These are phyloP conservation scores for Dicaeum eximium DNA, from an alignment of 2,113 vertebrate genomes.

Conservation along the genomic window DNA sequence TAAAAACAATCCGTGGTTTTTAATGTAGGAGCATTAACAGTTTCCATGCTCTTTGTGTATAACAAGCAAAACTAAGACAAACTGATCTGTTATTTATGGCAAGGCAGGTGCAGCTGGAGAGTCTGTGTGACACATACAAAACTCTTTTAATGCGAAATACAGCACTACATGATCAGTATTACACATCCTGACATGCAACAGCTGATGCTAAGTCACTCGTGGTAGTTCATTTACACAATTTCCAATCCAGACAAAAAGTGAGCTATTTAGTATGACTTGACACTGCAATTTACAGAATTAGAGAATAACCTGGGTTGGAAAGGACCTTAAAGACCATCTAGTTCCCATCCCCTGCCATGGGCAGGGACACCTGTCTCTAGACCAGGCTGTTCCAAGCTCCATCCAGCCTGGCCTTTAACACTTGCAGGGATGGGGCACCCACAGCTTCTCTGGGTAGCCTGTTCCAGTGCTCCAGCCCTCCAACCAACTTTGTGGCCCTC, in stretches of 20 bases:
- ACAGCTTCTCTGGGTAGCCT: not conserved
- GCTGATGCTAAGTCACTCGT: not conserved
- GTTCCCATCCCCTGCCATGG: not conserved
- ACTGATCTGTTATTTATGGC: not conserved
- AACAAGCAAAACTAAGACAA: not conserved
- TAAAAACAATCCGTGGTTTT: not conserved
- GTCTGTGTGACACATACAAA: not conserved
- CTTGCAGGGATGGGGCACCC: not conserved
- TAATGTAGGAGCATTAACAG: not conserved
- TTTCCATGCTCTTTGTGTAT: rapidly evolving
- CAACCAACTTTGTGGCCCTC: not conserved
- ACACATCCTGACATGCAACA: rapidly evolving
- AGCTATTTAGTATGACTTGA: not conserved
- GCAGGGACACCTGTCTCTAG: not conserved
- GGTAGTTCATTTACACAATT: rapidly evolving
- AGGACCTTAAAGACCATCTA: not conserved
- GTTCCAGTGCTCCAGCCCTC: not conserved
- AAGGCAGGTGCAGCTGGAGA: not conserved
- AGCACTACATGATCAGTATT: rapidly evolving
- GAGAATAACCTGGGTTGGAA: not conserved
- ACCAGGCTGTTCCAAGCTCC: not conserved
- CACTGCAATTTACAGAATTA: not conserved
- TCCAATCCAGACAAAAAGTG: not conserved
- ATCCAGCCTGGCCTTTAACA: not conserved
- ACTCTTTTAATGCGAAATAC: not conserved